These are phyloP conservation scores for Luperina nickerlii DNA, from an alignment of 2,888 invertebrate species.

Conservation along the genomic window DNA sequence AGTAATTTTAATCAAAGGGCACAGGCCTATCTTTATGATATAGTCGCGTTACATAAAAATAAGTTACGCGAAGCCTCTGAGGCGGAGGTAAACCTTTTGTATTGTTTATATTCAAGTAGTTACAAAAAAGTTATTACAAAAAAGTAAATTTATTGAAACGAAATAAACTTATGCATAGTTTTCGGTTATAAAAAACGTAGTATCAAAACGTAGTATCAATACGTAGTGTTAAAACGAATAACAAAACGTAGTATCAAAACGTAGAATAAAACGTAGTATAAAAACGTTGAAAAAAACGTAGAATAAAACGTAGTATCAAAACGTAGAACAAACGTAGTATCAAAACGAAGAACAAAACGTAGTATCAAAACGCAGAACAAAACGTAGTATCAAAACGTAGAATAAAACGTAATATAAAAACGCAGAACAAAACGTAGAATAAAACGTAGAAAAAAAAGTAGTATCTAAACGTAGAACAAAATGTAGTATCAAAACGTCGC, in stretches of 20 bases:
- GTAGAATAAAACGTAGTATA: too few species aligned
- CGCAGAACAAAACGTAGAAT: too few species aligned
- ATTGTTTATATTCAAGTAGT: constrained; percentile 9
- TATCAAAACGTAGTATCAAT: too few species aligned
- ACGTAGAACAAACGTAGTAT: neutral
- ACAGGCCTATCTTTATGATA: constrained; percentile 58
- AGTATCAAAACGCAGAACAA: too few species aligned
- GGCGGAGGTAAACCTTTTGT: constrained; percentile 8
- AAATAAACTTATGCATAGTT: neutral
- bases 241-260: neutral
- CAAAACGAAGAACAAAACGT: neutral
- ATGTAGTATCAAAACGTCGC: too few species aligned
- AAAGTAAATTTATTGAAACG: neutral
- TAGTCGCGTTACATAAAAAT: constrained; percentile 50
- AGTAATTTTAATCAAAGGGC: constrained; percentile 76
- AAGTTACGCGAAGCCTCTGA: constrained; percentile 25
- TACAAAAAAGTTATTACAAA: constrained; percentile 17
- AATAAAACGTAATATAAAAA: neutral
- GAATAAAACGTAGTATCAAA: neutral
- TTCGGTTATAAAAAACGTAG: neutral
- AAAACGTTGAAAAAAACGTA: neutral
- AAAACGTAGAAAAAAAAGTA: neutral
- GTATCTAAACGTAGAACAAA: too few species aligned
- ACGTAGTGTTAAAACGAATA: neutral
- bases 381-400: neutral